These are phyloP conservation scores for Marcusenius ussheri DNA, from an alignment of 2,113 vertebrate species.

Conservation along the genomic window DNA sequence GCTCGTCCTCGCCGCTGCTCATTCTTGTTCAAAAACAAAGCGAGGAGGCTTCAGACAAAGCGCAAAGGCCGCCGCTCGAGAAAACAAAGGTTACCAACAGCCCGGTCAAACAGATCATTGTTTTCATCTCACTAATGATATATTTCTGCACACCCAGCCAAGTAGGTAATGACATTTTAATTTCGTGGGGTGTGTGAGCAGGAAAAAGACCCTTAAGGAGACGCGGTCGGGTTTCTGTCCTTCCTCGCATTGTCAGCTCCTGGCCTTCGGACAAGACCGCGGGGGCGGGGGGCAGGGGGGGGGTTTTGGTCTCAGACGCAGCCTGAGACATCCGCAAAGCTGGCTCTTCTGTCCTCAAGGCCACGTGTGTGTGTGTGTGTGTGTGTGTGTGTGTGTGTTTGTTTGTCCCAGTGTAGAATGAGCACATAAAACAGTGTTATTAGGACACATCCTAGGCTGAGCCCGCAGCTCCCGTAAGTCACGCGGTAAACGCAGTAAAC, in stretches of 20 bases:
- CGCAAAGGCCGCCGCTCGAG: neutral
- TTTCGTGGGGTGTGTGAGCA: constrained; percentile 36
- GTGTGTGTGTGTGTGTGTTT: neutral
- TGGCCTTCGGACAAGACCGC: neutral
- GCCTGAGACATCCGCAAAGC: neutral
- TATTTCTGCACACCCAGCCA: constrained; percentile 43
- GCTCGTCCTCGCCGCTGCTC: neutral
- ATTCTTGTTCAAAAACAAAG: neutral
- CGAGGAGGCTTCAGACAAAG: neutral
- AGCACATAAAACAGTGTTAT: neutral
- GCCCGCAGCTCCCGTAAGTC: neutral
- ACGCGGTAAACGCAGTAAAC: neutral
- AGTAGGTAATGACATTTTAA: constrained; percentile 53
- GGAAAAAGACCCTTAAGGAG: constrained; percentile 41
- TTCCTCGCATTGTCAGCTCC: constrained; percentile 42
- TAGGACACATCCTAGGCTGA: neutral
- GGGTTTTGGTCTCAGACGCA: neutral
- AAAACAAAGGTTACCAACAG: neutral
- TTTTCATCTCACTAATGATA: constrained; percentile 59
- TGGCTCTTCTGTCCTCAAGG: neutral
- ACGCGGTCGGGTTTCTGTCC: constrained; percentile 36
- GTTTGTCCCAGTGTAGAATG: neutral
- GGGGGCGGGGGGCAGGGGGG: neutral
- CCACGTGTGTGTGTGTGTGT: neutral
- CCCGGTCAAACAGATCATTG: constrained; percentile 34